Conservation (phyloP, 2,888 invertebrate species). For the Pseudococcus jackbeardsleyi region DNA sequence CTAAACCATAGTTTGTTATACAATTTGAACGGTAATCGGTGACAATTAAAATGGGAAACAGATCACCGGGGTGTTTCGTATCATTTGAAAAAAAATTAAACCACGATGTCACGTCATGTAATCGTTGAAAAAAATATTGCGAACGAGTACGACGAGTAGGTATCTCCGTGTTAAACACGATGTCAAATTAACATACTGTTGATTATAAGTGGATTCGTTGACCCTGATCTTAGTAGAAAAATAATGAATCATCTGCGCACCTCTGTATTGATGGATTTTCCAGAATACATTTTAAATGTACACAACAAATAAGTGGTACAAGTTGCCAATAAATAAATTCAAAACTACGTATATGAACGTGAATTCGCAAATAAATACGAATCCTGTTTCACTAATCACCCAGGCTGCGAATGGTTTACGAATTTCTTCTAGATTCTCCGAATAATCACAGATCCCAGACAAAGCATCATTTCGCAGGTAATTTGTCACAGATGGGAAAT, state of each 20-base stretch:
- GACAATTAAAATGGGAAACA: slow-evolving; percentile 34
- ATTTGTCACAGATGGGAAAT: slow-evolving; percentile 41
- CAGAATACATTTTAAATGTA: not conserved
- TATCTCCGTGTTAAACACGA: not conserved
- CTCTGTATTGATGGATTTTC: not conserved
- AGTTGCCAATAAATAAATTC: not conserved
- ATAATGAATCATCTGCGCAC: slow-evolving; percentile 7
- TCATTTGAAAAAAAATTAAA: not conserved
- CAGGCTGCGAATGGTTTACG: not conserved
- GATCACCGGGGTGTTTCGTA: slow-evolving; percentile 14
- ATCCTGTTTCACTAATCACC: not conserved
- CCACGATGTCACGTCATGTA: slow-evolving; percentile 12
- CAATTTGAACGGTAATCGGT: slow-evolving; percentile 4
- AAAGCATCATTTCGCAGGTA: not conserved
- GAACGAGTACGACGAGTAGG: too few relatives aligned
- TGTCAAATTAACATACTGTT: slow-evolving; percentile 28
- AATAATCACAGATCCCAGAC: not conserved
- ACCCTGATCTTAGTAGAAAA: not conserved
- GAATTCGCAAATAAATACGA: not conserved
- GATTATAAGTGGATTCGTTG: not conserved
- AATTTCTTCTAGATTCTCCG: not conserved
- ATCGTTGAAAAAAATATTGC: not conserved
- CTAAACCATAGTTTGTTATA: slow-evolving; percentile 19
- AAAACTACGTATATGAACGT: not conserved
- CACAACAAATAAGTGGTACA: not conserved